These are phyloP conservation scores for Adelosebastes latens DNA, from an alignment of 2,797 vertebrate genomes.

Conservation along the genomic window DNA sequence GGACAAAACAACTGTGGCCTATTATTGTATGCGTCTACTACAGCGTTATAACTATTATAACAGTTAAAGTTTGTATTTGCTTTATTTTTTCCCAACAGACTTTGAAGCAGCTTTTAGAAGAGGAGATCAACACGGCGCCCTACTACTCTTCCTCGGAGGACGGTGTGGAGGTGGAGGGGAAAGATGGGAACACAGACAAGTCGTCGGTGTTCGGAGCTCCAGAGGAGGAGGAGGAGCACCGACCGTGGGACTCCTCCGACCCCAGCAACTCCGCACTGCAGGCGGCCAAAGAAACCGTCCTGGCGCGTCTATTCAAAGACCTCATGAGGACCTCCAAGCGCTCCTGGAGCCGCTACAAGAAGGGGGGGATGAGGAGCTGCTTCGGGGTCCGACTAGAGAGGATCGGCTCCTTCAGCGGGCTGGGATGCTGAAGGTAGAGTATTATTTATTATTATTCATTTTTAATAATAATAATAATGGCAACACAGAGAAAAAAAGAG, in stretches of 20 bases:
- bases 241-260: slow-evolving; percentile 53
- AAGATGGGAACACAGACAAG: slow-evolving; percentile 48
- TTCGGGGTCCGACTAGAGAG: slow-evolving; percentile 84
- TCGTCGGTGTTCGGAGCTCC: slow-evolving; percentile 37
- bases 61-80: neutral
- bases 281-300: slow-evolving; percentile 43
- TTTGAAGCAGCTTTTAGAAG: slow-evolving; percentile 75
- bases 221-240: neutral
- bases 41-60: neutral
- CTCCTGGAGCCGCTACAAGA: slow-evolving; percentile 82
- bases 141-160: slow-evolving; percentile 44
- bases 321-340: slow-evolving; percentile 80
- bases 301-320: slow-evolving; percentile 76
- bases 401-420: slow-evolving; percentile 86
- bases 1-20: neutral
- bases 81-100: slow-evolving; percentile 48
- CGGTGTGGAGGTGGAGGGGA: slow-evolving; percentile 39
- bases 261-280: slow-evolving; percentile 42
- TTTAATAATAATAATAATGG: no score
- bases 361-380: slow-evolving; percentile 83
- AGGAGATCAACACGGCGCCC: slow-evolving; percentile 54
- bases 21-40: neutral
- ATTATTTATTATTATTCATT: neutral
- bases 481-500: neutral
- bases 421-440: slow-evolving; percentile 79